Base-by-base conservation (phyloP, 2,797 vertebrate species). In the Sylvia borin region DNA sequence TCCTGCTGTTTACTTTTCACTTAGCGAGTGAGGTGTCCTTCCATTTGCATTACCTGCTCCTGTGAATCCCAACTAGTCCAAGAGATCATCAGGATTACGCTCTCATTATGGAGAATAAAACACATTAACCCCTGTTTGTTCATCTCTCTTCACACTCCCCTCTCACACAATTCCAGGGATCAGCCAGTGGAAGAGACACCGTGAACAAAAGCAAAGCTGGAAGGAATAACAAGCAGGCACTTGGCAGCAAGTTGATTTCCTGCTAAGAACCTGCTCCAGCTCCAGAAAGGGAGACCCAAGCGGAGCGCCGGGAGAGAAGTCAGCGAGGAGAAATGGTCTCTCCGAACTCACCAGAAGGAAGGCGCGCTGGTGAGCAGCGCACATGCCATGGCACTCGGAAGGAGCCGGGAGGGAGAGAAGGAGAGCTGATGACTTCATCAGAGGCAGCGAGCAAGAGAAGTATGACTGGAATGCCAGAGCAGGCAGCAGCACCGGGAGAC, bases 311-410 rank as follows among this genome's bases (percentile, higher is more conserved):
- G 36, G 77, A 43, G 74, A 81, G 80, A 82, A 91, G 53, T 5
- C 7, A 26, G 82, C 48, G 40, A 51, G 1, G 17, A 89, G 89
- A 43, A 70, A 58, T 20, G 2, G 0, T 48, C 43, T 58, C 64
- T 81, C 83, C n/a, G 79, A 15, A 97, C 97, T 97, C 97, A 97
- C 97, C 97, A 86, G 9, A 82, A 95, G 58, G 92, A 88, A 78
- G 92, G 65, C 2, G 87, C 10, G 89, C 71, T 43, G 15, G 43
- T 67, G 85, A 93, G 94, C 88, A 86, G 31, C 71, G 12, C 89
- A 34, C 93, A 70, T 83, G 96, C 96, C 97, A 97, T 96, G 96
- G 88, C 91, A 80, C 81, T 65, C n/a, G 27, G 32, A 79, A 20
- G 27, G 38, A 84, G 94, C 79, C 81, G 42, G 71, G 47, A 72